Conservation (phyloP, 2,888 invertebrate genomes). For the Synanthedon myopaeformis region DNA sequence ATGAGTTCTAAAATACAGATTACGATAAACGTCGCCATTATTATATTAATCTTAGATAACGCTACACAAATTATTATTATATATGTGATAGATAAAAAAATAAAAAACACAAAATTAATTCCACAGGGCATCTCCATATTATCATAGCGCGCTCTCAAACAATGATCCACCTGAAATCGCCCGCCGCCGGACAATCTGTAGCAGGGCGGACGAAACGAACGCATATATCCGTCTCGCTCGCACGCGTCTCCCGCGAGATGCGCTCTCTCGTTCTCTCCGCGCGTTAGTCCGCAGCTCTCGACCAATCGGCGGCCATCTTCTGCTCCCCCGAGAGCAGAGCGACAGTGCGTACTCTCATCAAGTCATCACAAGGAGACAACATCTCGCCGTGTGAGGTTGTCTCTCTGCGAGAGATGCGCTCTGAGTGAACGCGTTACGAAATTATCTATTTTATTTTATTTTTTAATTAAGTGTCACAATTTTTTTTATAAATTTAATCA, state of each 20-base stretch:
- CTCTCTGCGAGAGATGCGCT: slow-evolving; percentile 43
- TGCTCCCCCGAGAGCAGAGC: slow-evolving; percentile 70
- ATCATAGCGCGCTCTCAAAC: slow-evolving; percentile 55
- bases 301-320: slow-evolving; percentile 66
- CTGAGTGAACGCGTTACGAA: slow-evolving; percentile 23
- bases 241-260: slow-evolving; percentile 43
- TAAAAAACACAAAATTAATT: neutral
- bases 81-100: neutral
- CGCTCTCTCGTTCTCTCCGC: slow-evolving; percentile 60
- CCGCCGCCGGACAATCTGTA: slow-evolving; percentile 51
- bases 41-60: slow-evolving; percentile 28
- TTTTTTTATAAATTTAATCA: slow-evolving; percentile 33
- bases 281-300: slow-evolving; percentile 50
- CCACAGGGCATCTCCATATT: slow-evolving; percentile 55
- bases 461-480: slow-evolving; percentile 24
- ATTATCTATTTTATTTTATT: slow-evolving; percentile 36
- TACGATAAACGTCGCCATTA: neutral
- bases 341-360: slow-evolving; percentile 70
- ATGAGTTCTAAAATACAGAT: neutral
- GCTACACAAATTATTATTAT: neutral
- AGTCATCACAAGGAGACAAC: slow-evolving; percentile 59
- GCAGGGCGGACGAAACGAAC: slow-evolving; percentile 50
- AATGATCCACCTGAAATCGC: slow-evolving; percentile 58
- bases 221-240: slow-evolving; percentile 52
- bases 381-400: slow-evolving; percentile 66